Conservation (phyloP, 2,888 invertebrate species). For the Megaustenia siamemsis region DNA sequence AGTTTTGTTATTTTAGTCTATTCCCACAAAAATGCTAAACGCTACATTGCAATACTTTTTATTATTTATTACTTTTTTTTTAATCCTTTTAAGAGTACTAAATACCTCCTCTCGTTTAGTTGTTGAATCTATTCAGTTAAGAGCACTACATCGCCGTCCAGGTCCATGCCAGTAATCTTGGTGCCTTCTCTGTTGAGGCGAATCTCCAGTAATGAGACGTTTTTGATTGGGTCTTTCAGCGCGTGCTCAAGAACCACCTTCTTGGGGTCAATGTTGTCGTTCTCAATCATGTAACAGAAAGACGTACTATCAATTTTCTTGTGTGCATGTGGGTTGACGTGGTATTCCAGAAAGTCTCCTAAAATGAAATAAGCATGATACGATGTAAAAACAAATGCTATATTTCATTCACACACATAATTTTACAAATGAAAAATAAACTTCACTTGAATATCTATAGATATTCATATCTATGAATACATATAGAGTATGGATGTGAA, state of each 20-base stretch:
- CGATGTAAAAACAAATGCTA: too few relatives aligned
- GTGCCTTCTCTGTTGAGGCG: slow-evolving; percentile 25
- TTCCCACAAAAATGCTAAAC: too few relatives aligned
- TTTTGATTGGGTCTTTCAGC: slow-evolving; percentile 45
- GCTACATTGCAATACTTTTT: too few relatives aligned
- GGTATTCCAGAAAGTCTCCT: slow-evolving; percentile 45
- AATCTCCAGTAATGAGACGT: slow-evolving; percentile 31
- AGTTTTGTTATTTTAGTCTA: too few relatives aligned
- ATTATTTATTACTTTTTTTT: too few relatives aligned
- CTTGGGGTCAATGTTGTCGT: slow-evolving; percentile 40
- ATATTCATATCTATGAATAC: background rate
- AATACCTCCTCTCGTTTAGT: background rate
- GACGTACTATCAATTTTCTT: slow-evolving; percentile 34
- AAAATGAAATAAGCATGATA: background rate
- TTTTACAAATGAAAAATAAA: background rate
- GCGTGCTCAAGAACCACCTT: slow-evolving; percentile 38
- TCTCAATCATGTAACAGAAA: slow-evolving; percentile 49
- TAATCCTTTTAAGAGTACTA: background rate
- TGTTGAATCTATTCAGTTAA: slow-evolving; percentile 7
- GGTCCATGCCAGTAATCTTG: slow-evolving; percentile 45
- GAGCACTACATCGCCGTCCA: slow-evolving; percentile 46
- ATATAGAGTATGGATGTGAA: too few relatives aligned
- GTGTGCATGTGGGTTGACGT: slow-evolving; percentile 47
- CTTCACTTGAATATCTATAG: background rate
- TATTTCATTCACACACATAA: too few relatives aligned